Percentiles rank a stretch among this genome's conserved stretches.
These are phyloP conservation scores for Neopipo cinnamomea DNA, from an alignment of 2,113 vertebrate species.

Conservation along the genomic window DNA sequence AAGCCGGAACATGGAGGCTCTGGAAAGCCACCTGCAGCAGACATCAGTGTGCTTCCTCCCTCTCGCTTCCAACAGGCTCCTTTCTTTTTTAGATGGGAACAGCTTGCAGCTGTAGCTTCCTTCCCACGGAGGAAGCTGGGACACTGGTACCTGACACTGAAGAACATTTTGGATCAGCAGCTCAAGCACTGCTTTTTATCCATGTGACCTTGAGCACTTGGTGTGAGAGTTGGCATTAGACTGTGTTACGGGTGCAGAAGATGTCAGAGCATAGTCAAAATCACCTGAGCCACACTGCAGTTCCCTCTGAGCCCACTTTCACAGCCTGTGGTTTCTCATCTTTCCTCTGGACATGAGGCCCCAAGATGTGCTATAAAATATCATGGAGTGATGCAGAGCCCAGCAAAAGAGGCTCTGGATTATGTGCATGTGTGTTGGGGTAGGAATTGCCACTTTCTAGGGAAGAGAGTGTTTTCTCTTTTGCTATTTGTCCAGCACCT, in stretches of 20 bases:
- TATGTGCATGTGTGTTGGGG: background rate
- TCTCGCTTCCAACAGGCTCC: background rate
- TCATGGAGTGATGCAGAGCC: background rate
- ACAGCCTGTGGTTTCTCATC: background rate
- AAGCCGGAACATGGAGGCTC: background rate
- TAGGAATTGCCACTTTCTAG: background rate
- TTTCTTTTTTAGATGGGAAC: background rate
- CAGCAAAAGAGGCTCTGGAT: background rate
- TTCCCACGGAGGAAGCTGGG: background rate
- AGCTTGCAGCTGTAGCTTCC: background rate
- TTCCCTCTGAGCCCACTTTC: background rate
- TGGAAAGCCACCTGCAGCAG: fast-evolving
- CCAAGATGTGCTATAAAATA: background rate
- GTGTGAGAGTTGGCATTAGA: background rate
- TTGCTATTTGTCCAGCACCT: background rate
- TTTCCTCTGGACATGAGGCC: background rate
- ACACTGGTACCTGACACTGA: background rate
- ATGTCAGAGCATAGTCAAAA: background rate
- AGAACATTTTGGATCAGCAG: background rate
- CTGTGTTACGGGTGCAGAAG: fast-evolving
- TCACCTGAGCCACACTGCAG: background rate
- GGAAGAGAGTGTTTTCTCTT: background rate
- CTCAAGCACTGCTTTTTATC: fast-evolving
- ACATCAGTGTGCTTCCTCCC: background rate
- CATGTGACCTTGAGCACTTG: background rate